Percentiles rank a stretch among this genome's conserved stretches.
Evolutionary conservation across 1,140 invertebrate species (phyloP).

Genomic region (Brachionus sp.): DNA sequence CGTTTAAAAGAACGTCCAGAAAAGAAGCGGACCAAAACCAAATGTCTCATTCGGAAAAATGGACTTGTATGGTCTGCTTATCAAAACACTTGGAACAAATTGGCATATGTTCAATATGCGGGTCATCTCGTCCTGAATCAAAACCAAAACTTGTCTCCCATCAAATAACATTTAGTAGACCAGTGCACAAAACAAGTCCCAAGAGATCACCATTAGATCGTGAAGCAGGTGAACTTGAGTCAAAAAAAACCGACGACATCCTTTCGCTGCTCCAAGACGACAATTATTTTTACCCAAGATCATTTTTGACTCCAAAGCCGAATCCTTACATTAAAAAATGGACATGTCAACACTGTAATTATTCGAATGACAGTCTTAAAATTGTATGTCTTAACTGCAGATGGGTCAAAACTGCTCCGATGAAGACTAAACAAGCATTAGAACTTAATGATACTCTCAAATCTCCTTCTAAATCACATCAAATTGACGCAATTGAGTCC

Average conservation of each 20-base stretch:
- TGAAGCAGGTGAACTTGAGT: not conserved
- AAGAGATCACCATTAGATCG: not conserved
- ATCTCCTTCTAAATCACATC: not conserved
- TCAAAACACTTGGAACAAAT: not conserved
- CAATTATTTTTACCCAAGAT: not conserved
- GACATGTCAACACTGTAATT: constrained; percentile 43
- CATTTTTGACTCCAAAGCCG: not conserved
- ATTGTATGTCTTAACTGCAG: constrained; percentile 36
- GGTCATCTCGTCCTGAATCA: not conserved
- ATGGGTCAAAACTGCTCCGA: constrained; percentile 34
- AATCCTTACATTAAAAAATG: constrained; percentile 42
- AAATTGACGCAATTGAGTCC: not conserved
- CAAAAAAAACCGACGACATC: not conserved
- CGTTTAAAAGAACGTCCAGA: not conserved
- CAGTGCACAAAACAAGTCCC: not conserved
- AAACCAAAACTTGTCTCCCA: not conserved
- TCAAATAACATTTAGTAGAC: not conserved
- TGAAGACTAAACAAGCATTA: not conserved
- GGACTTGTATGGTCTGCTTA: constrained; percentile 38
- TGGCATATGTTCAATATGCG: constrained; percentile 33
- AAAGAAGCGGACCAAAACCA: not conserved
- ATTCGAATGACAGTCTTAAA: constrained; percentile 39
- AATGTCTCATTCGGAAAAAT: not conserved
- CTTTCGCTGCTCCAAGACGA: not conserved
- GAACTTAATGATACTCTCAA: not conserved